Evolutionary conservation across 2,797 vertebrate species (phyloP).

Genomic region (Vireo griseus): DNA sequence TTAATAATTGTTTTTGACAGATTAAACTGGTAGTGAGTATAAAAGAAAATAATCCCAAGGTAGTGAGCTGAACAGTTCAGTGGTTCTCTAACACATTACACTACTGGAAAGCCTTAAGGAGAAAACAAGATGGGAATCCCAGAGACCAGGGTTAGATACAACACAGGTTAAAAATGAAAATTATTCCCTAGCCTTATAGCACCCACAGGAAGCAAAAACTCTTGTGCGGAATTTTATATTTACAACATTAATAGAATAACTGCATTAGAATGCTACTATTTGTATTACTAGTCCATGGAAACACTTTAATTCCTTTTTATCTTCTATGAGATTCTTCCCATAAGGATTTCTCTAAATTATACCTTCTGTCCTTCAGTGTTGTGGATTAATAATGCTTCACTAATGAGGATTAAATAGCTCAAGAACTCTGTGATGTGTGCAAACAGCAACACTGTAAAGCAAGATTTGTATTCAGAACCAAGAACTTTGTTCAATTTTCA

Average conservation of each 20-base stretch:
- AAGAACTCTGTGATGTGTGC: slow-evolving; percentile 40
- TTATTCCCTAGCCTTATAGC: not conserved
- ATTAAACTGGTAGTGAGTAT: slow-evolving; percentile 10
- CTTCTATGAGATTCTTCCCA: slow-evolving; percentile 26
- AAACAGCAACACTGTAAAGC: slow-evolving; percentile 30
- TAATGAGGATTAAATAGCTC: slow-evolving; percentile 64
- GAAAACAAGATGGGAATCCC: not conserved
- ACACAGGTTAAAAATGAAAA: not conserved
- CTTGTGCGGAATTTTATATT: not conserved
- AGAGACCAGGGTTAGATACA: not conserved
- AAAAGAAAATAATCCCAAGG: slow-evolving; percentile 24
- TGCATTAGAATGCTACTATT: not conserved
- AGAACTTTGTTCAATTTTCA: slow-evolving; percentile 12
- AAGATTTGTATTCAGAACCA: slow-evolving; percentile 44
- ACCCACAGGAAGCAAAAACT: not conserved
- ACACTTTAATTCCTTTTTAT: slow-evolving; percentile 36
- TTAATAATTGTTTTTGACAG: slow-evolving; percentile 46
- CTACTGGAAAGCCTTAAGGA: not conserved
- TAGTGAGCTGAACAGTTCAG: slow-evolving; percentile 16
- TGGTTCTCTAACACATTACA: not conserved
- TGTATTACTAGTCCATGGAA: not conserved
- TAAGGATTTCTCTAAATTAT: slow-evolving; percentile 55
- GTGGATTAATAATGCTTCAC: slow-evolving; percentile 54
- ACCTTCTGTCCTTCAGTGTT: slow-evolving; percentile 45
- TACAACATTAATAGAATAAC: not conserved